phyloP scores from a whole-genome alignment of 2,888 invertebrate species.

The Melieria omissa region DNA sequence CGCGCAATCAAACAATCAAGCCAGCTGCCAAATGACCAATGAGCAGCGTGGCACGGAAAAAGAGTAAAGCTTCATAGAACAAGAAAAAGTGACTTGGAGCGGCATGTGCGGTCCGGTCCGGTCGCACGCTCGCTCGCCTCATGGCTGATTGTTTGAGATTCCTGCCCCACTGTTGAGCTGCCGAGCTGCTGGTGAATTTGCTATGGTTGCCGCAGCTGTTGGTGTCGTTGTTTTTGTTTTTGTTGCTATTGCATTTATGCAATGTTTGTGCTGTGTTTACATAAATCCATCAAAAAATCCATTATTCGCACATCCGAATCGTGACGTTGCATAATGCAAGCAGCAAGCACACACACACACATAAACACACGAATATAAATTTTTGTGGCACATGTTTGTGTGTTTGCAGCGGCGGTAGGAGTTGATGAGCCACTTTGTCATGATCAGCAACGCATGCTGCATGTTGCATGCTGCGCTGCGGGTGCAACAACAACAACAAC shows the following conservation, averaged over 20 bases:
- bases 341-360: background rate
- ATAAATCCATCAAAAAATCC: conserved; percentile 26
- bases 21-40: too few species aligned
- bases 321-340: conserved; percentile 26
- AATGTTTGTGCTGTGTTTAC: conserved; percentile 4
- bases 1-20: too few species aligned
- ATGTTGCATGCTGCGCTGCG: background rate
- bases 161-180: background rate
- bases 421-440: conserved; percentile 20
- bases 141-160: background rate
- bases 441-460: background rate
- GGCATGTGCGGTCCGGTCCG: too few species aligned
- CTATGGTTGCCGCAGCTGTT: conserved; percentile 2
- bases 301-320: conserved; percentile 26
- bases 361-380: background rate
- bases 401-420: too few species aligned
- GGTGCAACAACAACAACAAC: conserved; percentile 1
- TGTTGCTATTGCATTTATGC: conserved; percentile 17
- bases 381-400: too few species aligned
- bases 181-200: background rate
- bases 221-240: conserved; percentile 3
- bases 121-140: too few species aligned
- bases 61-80: too few species aligned
- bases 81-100: too few species aligned
- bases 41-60: too few species aligned